Conservation (phyloP, 2,888 invertebrate genomes). For the Rotaria magnacalcarata region DNA sequence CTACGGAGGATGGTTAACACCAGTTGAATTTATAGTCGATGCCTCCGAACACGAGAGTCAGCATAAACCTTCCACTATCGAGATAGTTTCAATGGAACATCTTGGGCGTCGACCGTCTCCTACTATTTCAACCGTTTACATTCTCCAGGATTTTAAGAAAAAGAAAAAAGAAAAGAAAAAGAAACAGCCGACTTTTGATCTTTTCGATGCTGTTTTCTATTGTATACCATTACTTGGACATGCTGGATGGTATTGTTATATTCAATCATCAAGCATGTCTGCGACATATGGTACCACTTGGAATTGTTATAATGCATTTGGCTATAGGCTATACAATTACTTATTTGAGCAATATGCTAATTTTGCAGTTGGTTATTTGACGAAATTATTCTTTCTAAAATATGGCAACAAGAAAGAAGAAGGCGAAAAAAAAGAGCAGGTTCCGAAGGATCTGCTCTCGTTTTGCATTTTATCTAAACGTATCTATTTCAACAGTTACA, state of each 20-base stretch:
- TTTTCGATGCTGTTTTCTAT: neutral
- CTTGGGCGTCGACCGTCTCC: no score
- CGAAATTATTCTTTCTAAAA: neutral
- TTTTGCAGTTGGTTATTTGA: neutral
- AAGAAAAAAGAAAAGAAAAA: neutral
- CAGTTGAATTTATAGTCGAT: neutral
- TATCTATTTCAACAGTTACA: neutral
- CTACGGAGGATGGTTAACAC: neutral
- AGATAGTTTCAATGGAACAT: no score
- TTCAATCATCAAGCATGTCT: slow-evolving; percentile 1
- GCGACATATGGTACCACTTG: neutral
- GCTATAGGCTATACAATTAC: neutral
- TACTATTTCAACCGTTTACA: no score
- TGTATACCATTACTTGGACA: neutral
- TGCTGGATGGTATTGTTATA: neutral
- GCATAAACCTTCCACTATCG: no score
- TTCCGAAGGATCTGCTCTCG: no score
- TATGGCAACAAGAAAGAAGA: no score
- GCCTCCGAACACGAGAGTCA: no score
- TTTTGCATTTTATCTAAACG: neutral
- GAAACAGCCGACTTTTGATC: neutral
- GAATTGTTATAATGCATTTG: slow-evolving; percentile 6
- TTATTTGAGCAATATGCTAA: neutral
- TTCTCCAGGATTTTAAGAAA: no score
- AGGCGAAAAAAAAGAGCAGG: neutral